Evolutionary conservation across 2,888 invertebrate genomes (phyloP), one percentile per base, ranked within the genome.

Genomic region (Agrilus cyanescens): DNA sequence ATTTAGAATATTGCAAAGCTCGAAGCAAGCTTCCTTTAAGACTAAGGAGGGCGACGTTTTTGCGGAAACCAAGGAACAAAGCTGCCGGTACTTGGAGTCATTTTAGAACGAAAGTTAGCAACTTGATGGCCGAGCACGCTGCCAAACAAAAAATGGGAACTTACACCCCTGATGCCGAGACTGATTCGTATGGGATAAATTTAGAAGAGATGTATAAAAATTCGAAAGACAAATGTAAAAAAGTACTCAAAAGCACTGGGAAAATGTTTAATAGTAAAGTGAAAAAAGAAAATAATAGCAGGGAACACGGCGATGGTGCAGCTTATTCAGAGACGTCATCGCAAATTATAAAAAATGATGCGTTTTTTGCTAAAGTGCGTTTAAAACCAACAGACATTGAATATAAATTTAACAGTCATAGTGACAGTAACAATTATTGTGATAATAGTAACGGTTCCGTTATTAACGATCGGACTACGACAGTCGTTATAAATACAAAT

Each of bases 121-220:
- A 60, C 38, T 53, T 64, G 16, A 57, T 66, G 45, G 48, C 54
- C 4, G 63, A 63, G 33, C 66, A 66, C 20, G 62, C 65, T 3
- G 55, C 61, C 2, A 61, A 62, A 35, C 66, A 65, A 45, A 50
- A 62, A 31, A 65, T 65, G 2, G 65, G 65, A 1, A 64, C 64
- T 6, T 63, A 58, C 41, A 25, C 25, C 4, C 10, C 25, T 10
- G 10, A 25, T 25, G 45, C 46, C 5, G 62, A 66, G 13, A 61
- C 56, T 40, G 63, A 64, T 13, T 61, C 59, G 43, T 44, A 60
- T 10, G 50, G 51, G 1, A 56, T 62, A 3, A 63, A 63, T 38
- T 51, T 68, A 10, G 66, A 67, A 47, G 65, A 61, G 47, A 58
- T 67, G 54, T 65, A 65, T 50, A 65, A 63, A 52, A 59, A 54